Evolutionary conservation across 2,113 vertebrate genomes (phyloP).

Genomic region (Acrocephalus kingi): DNA sequence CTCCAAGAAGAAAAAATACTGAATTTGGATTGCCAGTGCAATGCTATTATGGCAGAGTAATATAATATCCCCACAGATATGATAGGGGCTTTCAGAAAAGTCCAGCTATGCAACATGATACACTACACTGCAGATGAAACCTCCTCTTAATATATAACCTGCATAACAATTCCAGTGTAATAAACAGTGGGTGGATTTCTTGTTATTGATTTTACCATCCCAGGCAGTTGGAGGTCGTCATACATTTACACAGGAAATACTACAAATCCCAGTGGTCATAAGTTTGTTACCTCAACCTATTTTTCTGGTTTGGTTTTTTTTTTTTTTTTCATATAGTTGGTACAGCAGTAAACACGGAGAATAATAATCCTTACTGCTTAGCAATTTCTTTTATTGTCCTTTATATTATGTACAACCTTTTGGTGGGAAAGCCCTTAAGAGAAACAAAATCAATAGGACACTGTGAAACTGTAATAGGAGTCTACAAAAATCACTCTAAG

Average conservation of each 20-base stretch:
- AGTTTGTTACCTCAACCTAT: background rate
- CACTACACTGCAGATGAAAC: background rate
- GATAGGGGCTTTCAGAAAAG: slow-evolving; percentile 14
- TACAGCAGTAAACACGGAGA: slow-evolving; percentile 19
- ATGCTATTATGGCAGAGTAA: slow-evolving; percentile 19
- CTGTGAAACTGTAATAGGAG: slow-evolving; percentile 28
- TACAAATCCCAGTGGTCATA: slow-evolving; percentile 27
- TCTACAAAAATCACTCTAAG: slow-evolving; percentile 27
- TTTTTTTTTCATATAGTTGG: background rate
- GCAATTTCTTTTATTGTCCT: slow-evolving; percentile 42
- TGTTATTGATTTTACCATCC: slow-evolving; percentile 6
- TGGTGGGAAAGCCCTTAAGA: slow-evolving; percentile 21
- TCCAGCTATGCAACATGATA: background rate
- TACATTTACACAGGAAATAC: background rate
- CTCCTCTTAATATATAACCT: slow-evolving; percentile 3
- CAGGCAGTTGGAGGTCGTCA: slow-evolving; percentile 4
- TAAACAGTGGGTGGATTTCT: slow-evolving; percentile 1
- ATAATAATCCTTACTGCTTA: slow-evolving; percentile 34
- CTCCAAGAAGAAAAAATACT: slow-evolving; percentile 4
- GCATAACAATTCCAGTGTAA: slow-evolving; percentile 16
- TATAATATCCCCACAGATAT: background rate
- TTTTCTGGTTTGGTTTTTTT: background rate
- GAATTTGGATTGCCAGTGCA: background rate
- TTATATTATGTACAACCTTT: background rate
- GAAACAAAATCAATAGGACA: slow-evolving; percentile 49